A percentile compares a stretch with the other conserved stretches of the same genome.
Conservation (phyloP, 2,113 vertebrate genomes). For the Piaya cayana region DNA sequence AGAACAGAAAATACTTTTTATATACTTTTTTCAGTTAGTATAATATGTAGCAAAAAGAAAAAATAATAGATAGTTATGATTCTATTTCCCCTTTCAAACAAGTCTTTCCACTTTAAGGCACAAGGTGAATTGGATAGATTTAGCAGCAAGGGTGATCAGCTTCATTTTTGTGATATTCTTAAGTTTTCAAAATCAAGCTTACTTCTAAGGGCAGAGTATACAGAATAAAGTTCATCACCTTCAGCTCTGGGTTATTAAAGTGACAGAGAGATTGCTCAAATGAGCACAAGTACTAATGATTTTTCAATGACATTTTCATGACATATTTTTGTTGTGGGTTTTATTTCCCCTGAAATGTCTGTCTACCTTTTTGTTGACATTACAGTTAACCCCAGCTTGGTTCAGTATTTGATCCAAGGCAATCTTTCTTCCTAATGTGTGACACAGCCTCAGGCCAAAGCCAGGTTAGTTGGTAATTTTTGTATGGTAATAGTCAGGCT, state of each 20-base stretch:
- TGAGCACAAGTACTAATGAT: background rate
- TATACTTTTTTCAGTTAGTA: background rate
- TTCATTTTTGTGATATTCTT: background rate
- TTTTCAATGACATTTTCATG: background rate
- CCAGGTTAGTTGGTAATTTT: background rate
- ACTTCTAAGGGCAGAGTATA: background rate
- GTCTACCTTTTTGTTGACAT: background rate
- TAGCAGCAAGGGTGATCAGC: background rate
- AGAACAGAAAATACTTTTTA: background rate
- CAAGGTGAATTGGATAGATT: background rate
- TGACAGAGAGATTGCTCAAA: background rate
- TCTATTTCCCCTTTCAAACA: background rate
- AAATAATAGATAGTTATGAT: background rate
- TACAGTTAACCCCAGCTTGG: background rate
- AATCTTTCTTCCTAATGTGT: background rate
- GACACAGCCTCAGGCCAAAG: background rate
- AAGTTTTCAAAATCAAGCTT: background rate
- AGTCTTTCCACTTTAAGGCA: background rate
- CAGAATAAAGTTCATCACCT: background rate
- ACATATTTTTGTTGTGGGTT: background rate
- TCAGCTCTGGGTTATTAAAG: background rate
- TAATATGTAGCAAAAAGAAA: background rate
- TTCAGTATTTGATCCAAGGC: background rate
- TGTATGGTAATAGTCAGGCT: background rate
- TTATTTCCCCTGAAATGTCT: background rate